phyloP scores from a whole-genome alignment of 2,888 invertebrate species.

The Petrophora chlorosata region DNA sequence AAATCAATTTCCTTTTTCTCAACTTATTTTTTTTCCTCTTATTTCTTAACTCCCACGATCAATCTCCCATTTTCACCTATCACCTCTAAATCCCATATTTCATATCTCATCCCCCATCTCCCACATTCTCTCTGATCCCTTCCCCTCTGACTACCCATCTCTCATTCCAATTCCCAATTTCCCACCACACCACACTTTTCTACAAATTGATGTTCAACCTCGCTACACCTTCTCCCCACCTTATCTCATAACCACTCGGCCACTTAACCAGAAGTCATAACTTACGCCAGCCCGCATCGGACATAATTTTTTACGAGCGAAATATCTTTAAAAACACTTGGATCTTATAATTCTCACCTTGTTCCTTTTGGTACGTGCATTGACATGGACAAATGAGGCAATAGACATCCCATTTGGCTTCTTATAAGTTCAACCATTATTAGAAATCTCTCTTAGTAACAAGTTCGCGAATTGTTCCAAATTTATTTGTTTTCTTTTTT shows the following conservation, averaged over 20 bases:
- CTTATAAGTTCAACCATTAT: too few relatives aligned
- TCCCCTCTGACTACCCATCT: too few relatives aligned
- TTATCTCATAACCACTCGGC: conserved; percentile 2
- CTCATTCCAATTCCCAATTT: too few relatives aligned
- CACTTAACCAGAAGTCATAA: conserved; percentile 7
- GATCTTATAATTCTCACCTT: conserved; percentile 21
- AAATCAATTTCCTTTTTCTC: too few relatives aligned
- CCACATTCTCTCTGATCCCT: too few relatives aligned
- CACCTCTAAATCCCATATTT: too few relatives aligned
- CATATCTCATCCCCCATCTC: too few relatives aligned
- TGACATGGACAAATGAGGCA: background rate
- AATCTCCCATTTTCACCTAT: too few relatives aligned
- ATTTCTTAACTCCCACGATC: too few relatives aligned
- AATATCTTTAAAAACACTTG: conserved; percentile 34
- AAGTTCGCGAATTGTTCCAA: background rate
- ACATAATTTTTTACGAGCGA: conserved; percentile 32
- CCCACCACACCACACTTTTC: background rate
- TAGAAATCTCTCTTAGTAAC: too few relatives aligned
- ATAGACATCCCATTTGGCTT: background rate
- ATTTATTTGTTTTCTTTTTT: too few relatives aligned
- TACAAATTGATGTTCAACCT: background rate
- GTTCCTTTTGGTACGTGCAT: conserved; percentile 2
- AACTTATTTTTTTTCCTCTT: too few relatives aligned
- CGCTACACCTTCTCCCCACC: conserved; percentile 7
- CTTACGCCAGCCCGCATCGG: conserved; percentile 22